Conservation (phyloP, 2,797 vertebrate genomes). For the Ctenopoma multispine region DNA sequence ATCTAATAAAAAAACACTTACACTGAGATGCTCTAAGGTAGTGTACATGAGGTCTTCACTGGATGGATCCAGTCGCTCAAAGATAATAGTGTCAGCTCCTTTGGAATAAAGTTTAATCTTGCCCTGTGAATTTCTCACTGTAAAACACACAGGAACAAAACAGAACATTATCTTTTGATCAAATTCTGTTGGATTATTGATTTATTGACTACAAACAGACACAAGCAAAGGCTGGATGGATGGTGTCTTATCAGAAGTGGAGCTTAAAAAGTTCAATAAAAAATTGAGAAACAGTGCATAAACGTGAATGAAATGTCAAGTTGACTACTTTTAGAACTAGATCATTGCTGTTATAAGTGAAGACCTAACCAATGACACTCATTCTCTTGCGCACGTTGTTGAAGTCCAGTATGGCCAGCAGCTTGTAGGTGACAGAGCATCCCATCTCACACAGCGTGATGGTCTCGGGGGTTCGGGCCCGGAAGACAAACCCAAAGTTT, state of each 20-base stretch:
- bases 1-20: constrained; percentile 64
- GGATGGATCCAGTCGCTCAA: constrained; percentile 86
- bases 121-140: constrained; percentile 90
- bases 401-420: constrained; percentile 95
- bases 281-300: not conserved
- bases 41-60: constrained; percentile 83
- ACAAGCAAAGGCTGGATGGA: too few species aligned
- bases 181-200: not conserved
- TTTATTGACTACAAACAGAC: not conserved
- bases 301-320: not conserved
- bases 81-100: constrained; percentile 91
- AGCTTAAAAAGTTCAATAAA: too few species aligned
- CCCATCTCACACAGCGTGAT: constrained; percentile 91
- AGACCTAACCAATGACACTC: constrained; percentile 92
- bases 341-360: constrained; percentile 56
- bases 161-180: not conserved
- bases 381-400: constrained; percentile 95
- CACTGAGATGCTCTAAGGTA: constrained; percentile 92
- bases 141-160: constrained; percentile 35
- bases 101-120: constrained; percentile 92
- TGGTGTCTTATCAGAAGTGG: too few species aligned
- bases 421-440: constrained; percentile 87
- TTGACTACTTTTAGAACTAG: constrained; percentile 1
- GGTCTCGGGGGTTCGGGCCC: constrained; percentile 89
- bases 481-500: constrained; percentile 93